phyloP scores from a whole-genome alignment of 2,797 vertebrate species.

The Gouania willdenowi region DNA sequence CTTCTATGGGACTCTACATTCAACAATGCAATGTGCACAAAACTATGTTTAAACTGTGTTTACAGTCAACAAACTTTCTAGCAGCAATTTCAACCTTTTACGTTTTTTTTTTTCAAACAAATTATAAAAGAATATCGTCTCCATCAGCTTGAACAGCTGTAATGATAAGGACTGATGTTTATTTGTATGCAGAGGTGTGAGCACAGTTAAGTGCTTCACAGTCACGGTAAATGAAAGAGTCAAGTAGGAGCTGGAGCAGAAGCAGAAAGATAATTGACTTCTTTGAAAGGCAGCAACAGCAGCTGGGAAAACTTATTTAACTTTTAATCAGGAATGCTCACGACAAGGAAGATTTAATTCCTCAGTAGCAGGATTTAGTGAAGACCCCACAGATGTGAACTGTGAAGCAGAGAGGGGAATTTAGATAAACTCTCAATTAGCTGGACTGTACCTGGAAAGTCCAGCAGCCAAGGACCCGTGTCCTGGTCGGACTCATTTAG shows the following conservation, averaged over 20 bases:
- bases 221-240: slow-evolving; percentile 3
- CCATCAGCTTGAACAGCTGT: too few relatives aligned
- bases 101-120: too few relatives aligned
- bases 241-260: slow-evolving; percentile 27
- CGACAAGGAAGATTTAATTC: slow-evolving; percentile 34
- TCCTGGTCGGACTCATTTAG: slow-evolving; percentile 32
- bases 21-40: too few relatives aligned
- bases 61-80: too few relatives aligned
- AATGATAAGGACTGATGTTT: too few relatives aligned
- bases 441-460: slow-evolving; percentile 4
- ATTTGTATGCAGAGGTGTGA: too few relatives aligned
- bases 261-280: slow-evolving; percentile 26
- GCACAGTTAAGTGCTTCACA: too few relatives aligned
- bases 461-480: slow-evolving; percentile 11
- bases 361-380: slow-evolving; percentile 36
- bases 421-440: slow-evolving; percentile 35
- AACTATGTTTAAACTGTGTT: too few relatives aligned
- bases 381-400: slow-evolving; percentile 17
- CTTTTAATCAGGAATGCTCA: slow-evolving; percentile 30
- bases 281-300: slow-evolving; percentile 31
- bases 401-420: slow-evolving; percentile 5
- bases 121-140: too few relatives aligned
- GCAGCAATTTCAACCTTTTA: too few relatives aligned
- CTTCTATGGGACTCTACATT: too few relatives aligned
- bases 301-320: slow-evolving; percentile 36